These are phyloP conservation scores for Yponomeuta evonymella DNA, from an alignment of 2,888 invertebrate genomes.

Conservation along the genomic window DNA sequence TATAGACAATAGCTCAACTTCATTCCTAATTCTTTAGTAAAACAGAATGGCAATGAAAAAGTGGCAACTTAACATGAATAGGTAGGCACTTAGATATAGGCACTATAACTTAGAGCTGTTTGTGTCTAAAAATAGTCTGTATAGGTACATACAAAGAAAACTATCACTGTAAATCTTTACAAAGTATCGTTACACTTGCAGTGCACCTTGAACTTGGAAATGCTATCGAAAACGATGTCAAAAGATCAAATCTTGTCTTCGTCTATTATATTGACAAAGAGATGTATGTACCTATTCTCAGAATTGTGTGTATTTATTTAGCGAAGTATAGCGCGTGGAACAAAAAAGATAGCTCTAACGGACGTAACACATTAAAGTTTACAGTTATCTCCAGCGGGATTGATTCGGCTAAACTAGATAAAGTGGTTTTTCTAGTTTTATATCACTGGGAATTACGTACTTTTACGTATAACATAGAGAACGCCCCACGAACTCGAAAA, in stretches of 20 bases:
- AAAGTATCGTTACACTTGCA: neutral
- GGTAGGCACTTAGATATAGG: no score
- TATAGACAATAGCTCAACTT: no score
- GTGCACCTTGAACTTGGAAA: neutral
- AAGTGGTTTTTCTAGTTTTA: conserved; percentile 55
- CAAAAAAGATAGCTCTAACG: conserved; percentile 30
- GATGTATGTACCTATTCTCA: neutral
- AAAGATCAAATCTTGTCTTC: neutral
- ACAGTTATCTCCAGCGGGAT: conserved; percentile 44
- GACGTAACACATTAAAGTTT: conserved; percentile 50
- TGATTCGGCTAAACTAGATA: conserved; percentile 30
- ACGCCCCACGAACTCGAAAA: neutral
- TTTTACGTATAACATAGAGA: conserved; percentile 2
- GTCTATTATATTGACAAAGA: neutral
- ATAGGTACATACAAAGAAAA: neutral
- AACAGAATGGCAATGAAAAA: neutral
- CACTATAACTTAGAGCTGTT: neutral
- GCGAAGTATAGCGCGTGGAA: neutral
- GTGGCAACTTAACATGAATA: no score
- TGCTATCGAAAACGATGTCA: neutral
- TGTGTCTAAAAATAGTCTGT: neutral
- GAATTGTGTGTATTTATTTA: conserved; percentile 2
- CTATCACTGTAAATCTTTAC: neutral
- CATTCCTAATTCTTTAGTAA: neutral
- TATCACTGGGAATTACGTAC: conserved; percentile 28